Conservation (phyloP, 2,113 vertebrate species). For the Sinocyclocheilus maitianheensis region DNA sequence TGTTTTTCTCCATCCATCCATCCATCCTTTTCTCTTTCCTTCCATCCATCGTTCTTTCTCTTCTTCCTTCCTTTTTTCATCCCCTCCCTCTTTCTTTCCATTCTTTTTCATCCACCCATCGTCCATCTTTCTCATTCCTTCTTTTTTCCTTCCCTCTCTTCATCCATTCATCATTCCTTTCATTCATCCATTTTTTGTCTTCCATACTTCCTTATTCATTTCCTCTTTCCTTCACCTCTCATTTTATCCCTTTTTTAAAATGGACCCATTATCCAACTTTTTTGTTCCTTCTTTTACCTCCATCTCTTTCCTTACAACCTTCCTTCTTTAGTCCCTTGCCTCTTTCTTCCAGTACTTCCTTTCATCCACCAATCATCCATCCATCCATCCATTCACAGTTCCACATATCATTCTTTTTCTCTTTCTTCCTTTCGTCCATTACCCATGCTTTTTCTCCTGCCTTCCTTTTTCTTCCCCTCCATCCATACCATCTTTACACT, state of each 20-base stretch:
- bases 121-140: background rate
- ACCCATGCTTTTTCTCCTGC: background rate
- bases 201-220: background rate
- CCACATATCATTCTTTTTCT: background rate
- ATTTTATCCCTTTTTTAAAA: background rate
- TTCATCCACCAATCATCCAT: background rate
- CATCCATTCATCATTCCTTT: background rate
- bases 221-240: background rate
- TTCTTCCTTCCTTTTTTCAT: background rate
- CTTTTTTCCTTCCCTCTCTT: background rate
- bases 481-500: background rate
- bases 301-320: slow-evolving; percentile 5
- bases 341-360: background rate
- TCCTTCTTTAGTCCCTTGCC: slow-evolving; percentile 68
- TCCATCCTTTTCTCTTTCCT: background rate
- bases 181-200: background rate
- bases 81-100: background rate
- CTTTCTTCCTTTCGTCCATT: background rate
- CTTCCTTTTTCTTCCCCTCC: background rate
- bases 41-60: background rate
- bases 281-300: background rate
- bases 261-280: background rate
- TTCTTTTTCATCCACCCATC: background rate
- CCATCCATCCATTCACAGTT: background rate
- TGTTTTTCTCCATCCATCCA: background rate